Conservation (phyloP, 2,888 invertebrate genomes). For the Odontothrips loti region DNA sequence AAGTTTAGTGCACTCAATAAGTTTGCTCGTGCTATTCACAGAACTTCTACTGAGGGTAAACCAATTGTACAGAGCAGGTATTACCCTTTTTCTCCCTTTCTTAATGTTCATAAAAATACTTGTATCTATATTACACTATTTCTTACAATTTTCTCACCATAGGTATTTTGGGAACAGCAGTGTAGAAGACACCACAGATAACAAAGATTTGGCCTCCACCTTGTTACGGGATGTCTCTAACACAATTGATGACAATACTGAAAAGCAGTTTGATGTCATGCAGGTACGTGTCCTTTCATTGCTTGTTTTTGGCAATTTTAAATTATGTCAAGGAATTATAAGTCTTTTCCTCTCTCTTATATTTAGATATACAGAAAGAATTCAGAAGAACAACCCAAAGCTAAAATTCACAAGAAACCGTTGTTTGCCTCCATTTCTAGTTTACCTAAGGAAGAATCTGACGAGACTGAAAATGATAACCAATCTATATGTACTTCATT, state of each 20-base stretch:
- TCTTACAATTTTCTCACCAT: neutral
- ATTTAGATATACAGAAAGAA: neutral
- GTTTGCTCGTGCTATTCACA: constrained; percentile 21
- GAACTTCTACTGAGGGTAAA: constrained; percentile 27
- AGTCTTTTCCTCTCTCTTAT: neutral
- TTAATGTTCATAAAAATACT: neutral
- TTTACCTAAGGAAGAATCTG: neutral
- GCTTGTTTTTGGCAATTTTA: neutral
- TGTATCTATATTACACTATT: neutral
- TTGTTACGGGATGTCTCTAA: neutral
- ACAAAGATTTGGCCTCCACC: neutral
- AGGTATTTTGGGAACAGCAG: neutral
- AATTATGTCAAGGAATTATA: neutral
- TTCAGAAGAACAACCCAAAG: neutral
- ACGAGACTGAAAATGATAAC: neutral
- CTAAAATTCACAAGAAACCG: neutral
- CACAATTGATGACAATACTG: neutral
- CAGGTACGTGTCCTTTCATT: neutral
- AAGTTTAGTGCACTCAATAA: constrained; percentile 34
- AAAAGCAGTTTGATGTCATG: neutral
- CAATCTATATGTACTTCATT: neutral
- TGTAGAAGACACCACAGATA: neutral
- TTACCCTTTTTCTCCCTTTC: neutral
- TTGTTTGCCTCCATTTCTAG: neutral
- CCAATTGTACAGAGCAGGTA: constrained; percentile 35